A percentile compares a stretch with the other conserved stretches of the same genome.
These are phyloP conservation scores for Astreopora myriophthalma DNA, from an alignment of 64 coral and sea anemone genomes.

Conservation along the genomic window DNA sequence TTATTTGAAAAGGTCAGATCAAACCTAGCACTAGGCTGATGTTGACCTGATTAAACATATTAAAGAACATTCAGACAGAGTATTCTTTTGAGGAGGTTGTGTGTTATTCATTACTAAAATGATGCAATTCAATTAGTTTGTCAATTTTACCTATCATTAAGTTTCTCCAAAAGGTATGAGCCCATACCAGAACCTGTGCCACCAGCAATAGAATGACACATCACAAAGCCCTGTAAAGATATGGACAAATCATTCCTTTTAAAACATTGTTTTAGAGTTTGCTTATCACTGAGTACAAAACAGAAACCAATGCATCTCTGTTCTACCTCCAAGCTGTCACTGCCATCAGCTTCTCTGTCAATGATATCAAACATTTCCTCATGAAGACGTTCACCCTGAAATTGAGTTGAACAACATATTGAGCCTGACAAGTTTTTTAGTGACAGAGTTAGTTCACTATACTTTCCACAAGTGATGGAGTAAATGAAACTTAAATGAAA, in stretches of 20 bases:
- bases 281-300: no score
- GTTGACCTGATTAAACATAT: no score
- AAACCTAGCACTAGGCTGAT: no score
- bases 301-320: not conserved
- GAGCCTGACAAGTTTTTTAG: not conserved
- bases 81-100: no score
- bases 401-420: not conserved
- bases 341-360: slow-evolving; percentile 99
- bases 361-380: slow-evolving; percentile 99
- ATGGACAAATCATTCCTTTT: no score
- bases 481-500: no score
- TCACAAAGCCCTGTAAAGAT: slow-evolving; percentile 90
- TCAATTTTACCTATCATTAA: slow-evolving; percentile 87
- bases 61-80: no score
- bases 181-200: slow-evolving; percentile 99
- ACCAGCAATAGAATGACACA: slow-evolving; percentile 98
- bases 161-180: slow-evolving; percentile 97
- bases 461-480: no score
- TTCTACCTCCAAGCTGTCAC: slow-evolving; percentile 95
- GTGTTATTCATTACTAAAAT: no score
- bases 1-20: no score
- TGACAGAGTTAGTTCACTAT: no score
- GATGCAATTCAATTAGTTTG: not conserved
- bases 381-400: slow-evolving; percentile 92
- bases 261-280: no score